Percentiles rank a stretch among this genome's conserved stretches.
Conservation (phyloP, 2,888 invertebrate genomes). For the Anoplius nigerrimus region DNA sequence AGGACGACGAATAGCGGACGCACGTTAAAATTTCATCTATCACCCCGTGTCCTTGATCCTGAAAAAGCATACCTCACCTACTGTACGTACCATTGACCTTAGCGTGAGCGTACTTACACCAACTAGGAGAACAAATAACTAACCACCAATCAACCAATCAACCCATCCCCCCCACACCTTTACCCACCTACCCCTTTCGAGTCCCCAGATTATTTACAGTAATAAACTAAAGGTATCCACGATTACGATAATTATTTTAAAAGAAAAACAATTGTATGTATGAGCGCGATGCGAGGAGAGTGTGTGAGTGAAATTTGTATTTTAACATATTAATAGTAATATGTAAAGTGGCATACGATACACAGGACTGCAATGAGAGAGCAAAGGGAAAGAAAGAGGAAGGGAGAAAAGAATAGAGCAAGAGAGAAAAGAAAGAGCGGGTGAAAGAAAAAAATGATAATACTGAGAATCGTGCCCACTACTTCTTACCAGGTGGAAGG, state of each 20-base stretch:
- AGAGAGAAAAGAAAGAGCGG: slow-evolving; percentile 20
- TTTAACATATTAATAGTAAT: slow-evolving; percentile 75
- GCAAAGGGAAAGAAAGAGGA: too few species aligned
- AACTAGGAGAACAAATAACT: slow-evolving; percentile 73
- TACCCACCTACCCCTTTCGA: slow-evolving; percentile 23
- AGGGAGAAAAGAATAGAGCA: slow-evolving; percentile 41
- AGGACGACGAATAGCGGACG: slow-evolving; percentile 77
- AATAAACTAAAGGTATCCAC: slow-evolving; percentile 70
- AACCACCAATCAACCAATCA: slow-evolving; percentile 62
- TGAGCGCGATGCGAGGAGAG: slow-evolving; percentile 65
- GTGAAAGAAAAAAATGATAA: slow-evolving; percentile 44
- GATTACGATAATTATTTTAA: slow-evolving; percentile 74
- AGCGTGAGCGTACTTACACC: slow-evolving; percentile 75
- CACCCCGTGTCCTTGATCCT: slow-evolving; percentile 75
- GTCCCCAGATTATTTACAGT: slow-evolving; percentile 71
- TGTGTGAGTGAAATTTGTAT: slow-evolving; percentile 74
- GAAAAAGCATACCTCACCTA: slow-evolving; percentile 74
- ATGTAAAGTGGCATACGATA: slow-evolving; percentile 74
- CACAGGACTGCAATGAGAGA: too few species aligned
- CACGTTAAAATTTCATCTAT: slow-evolving; percentile 73
- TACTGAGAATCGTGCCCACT: slow-evolving; percentile 44
- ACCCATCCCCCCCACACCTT: slow-evolving; percentile 37
- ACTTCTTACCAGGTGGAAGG: slow-evolving; percentile 51
- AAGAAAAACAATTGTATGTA: slow-evolving; percentile 66
- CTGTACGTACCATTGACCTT: slow-evolving; percentile 76